Percentiles rank a stretch among this genome's conserved stretches.
These are phyloP conservation scores for Hipparchia sbordonii DNA, from an alignment of 2,888 invertebrate genomes.

Conservation along the genomic window DNA sequence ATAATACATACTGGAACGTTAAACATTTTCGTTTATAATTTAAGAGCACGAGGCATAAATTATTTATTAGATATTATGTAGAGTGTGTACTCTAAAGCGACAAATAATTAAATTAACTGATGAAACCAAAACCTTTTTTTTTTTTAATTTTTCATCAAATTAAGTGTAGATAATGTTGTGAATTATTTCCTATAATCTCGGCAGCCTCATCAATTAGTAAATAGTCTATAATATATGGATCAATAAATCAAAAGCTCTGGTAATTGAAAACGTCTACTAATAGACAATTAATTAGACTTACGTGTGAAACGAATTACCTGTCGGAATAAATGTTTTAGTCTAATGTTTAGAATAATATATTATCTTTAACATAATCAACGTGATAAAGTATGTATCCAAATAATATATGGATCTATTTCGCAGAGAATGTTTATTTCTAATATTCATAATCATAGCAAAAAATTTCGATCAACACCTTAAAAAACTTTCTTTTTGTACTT, in stretches of 20 bases:
- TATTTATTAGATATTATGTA: not conserved
- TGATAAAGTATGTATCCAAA: not conserved
- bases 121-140: too few species aligned
- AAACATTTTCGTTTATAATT: not conserved
- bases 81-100: too few species aligned
- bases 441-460: too few species aligned
- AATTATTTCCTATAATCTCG: constrained; percentile 21
- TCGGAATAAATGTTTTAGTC: constrained; percentile 38
- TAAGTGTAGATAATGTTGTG: not conserved
- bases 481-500: too few species aligned
- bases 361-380: constrained; percentile 21
- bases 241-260: constrained; percentile 70
- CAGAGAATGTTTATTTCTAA: not conserved
- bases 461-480: too few species aligned
- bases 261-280: constrained; percentile 78
- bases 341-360: constrained; percentile 30
- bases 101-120: too few species aligned
- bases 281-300: constrained; percentile 78
- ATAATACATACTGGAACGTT: not conserved
- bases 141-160: not conserved
- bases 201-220: constrained; percentile 57
- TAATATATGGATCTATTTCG: not conserved
- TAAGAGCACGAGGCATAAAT: not conserved
- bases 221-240: constrained; percentile 54
- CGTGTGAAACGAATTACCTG: constrained; percentile 68